Conservation (phyloP, 23 tunicate species). For the Halocynthia roretzi region DNA sequence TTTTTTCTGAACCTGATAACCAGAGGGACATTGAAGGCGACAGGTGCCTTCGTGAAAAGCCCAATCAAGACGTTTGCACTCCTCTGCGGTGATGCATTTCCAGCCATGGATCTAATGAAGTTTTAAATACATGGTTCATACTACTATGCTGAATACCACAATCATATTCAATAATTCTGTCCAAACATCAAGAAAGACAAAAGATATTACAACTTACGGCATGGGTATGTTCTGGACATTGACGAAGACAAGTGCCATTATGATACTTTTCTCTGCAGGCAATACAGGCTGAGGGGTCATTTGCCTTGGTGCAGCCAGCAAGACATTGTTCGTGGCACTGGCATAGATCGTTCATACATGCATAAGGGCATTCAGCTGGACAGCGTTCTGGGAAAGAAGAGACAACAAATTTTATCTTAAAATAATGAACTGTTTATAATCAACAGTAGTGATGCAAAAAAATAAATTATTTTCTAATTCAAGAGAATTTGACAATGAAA, state of each 20-base stretch:
- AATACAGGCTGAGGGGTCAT: conserved; percentile 54
- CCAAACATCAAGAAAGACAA: not conserved
- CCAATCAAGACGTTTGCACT: conserved; percentile 23
- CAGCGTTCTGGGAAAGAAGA: conserved; percentile 28
- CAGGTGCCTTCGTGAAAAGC: not conserved
- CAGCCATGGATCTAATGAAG: conserved; percentile 23
- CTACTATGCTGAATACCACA: not conserved
- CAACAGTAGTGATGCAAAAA: no score
- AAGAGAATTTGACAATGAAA: no score
- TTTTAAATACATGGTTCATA: not conserved
- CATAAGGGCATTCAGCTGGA: conserved; percentile 25
- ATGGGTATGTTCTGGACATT: conserved; percentile 37
- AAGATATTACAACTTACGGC: conserved; percentile 26
- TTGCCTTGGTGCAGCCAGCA: conserved; percentile 49
- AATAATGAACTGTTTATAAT: no score
- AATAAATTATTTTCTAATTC: no score
- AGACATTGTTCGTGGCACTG: conserved; percentile 52
- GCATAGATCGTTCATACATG: conserved; percentile 15
- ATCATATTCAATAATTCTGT: not conserved
- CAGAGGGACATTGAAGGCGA: conserved; percentile 9
- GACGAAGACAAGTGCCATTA: conserved; percentile 42
- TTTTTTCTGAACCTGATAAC: conserved; percentile 11
- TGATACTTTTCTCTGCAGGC: conserved; percentile 43
- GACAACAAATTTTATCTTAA: not conserved
- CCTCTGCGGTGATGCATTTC: conserved; percentile 13